Evolutionary conservation across 2,113 vertebrate species (phyloP), one percentile per base, ranked within the genome.

Genomic region (Pipa parva): DNA sequence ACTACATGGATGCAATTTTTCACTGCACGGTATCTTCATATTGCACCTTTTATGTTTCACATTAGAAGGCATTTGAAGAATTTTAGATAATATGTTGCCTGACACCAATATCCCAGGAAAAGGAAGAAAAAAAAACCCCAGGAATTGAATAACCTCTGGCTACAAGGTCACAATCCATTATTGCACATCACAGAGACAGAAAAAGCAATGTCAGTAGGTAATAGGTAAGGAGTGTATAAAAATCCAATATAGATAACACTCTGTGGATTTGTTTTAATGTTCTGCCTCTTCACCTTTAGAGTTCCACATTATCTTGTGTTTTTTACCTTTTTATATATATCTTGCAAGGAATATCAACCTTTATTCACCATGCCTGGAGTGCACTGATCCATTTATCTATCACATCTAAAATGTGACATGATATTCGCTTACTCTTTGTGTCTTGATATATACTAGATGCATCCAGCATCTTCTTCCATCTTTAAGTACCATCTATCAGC

Each of bases 311-410:
- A 29, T 61, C 33, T 15, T 51, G 26, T 25, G 9, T 46, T 60
- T 60, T 49, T 60, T 52, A n/a, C n/a, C n/a, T n/a, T n/a, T n/a
- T n/a, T n/a, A n/a, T n/a, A n/a, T n/a, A 28, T 60, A 28, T 46
- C 36, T 70, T 27, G 60, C 58, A 70, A 68, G 45, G 48, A 70
- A 52, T 52, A 61, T 61, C 65, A n/a, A 59, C 25, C 63, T 56
- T 51, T 46, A 26, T 69, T 60, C 57, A 22, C 28, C 58, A 45
- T 54, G 58, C 57, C 46, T 69, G 33, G 57, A 42, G 66, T 61
- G 57, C 66, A 61, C 31, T 61, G 57, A 70, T 70, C 66, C 66
- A 70, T 70, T 70, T 70, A 70, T 70, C 66, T 52, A 45, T 70
- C 36, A 45, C 48, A 70, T 70, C 66, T 54, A 48, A 59, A 49